Evolutionary conservation across 1,140 invertebrate genomes (phyloP).

Genomic region (Helicoverpa zea): DNA sequence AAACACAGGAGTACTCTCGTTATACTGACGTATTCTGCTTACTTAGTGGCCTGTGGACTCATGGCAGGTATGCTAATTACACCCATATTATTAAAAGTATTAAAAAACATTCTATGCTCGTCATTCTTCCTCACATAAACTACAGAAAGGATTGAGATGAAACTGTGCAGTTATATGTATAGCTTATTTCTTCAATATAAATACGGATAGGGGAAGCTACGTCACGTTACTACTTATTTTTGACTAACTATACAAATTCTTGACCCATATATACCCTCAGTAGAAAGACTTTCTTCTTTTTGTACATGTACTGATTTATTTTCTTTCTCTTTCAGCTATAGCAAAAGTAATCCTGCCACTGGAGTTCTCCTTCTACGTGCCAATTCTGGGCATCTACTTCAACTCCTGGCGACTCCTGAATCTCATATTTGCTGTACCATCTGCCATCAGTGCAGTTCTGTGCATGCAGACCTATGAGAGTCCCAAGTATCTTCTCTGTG

Average conservation of each 20-base stretch:
- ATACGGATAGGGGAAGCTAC: too few relatives aligned
- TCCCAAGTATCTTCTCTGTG: slow-evolving; percentile 89
- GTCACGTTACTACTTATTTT: too few relatives aligned
- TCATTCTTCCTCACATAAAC: too few relatives aligned
- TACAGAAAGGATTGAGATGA: neutral
- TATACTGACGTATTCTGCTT: slow-evolving; percentile 63
- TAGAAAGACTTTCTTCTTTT: too few relatives aligned
- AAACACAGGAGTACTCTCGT: slow-evolving; percentile 62
- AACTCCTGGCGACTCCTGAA: slow-evolving; percentile 90
- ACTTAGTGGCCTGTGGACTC: slow-evolving; percentile 57
- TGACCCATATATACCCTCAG: too few relatives aligned
- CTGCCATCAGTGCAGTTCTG: slow-evolving; percentile 86
- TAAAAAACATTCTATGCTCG: too few relatives aligned
- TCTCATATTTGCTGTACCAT: slow-evolving; percentile 88
- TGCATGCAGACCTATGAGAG: slow-evolving; percentile 90
- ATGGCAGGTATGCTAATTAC: slow-evolving; percentile 71
- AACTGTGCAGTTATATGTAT: too few relatives aligned
- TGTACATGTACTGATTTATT: too few relatives aligned
- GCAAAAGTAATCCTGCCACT: slow-evolving; percentile 72
- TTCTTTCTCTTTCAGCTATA: slow-evolving; percentile 66
- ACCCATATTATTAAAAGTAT: too few relatives aligned
- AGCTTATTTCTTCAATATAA: too few relatives aligned
- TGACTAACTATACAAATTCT: too few relatives aligned
- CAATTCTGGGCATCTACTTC: slow-evolving; percentile 81
- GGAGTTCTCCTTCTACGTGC: slow-evolving; percentile 79